Evolutionary conservation across 2,888 invertebrate genomes (phyloP).

Genomic region (Serripes groenlandicus): DNA sequence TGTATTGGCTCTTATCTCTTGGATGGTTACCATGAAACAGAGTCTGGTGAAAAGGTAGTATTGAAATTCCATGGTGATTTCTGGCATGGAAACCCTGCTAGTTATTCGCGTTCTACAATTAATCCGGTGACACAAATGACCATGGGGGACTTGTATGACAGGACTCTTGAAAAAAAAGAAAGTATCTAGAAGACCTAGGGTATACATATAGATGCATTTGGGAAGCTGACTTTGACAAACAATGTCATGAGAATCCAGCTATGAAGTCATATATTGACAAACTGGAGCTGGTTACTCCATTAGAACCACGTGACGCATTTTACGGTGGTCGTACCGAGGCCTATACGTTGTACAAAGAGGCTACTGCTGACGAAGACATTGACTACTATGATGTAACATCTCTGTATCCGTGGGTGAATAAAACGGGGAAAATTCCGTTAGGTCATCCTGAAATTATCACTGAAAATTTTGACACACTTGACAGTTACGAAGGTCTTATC

Average conservation of each 20-base stretch:
- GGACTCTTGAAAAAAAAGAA: slow-evolving; percentile 42
- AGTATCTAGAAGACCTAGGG: slow-evolving; percentile 44
- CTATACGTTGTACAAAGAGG: slow-evolving; percentile 68
- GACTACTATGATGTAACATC: slow-evolving; percentile 71
- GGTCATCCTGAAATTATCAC: slow-evolving; percentile 70
- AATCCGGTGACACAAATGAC: slow-evolving; percentile 45
- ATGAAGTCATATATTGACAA: slow-evolving; percentile 52
- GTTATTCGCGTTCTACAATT: slow-evolving; percentile 38
- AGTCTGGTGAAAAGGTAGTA: slow-evolving; percentile 38
- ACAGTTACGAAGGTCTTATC: slow-evolving; percentile 73
- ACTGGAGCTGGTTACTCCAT: slow-evolving; percentile 46
- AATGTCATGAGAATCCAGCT: slow-evolving; percentile 41
- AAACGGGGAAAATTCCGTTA: slow-evolving; percentile 69
- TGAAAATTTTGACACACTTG: slow-evolving; percentile 64
- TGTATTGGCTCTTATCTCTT: slow-evolving; percentile 51
- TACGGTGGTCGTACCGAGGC: slow-evolving; percentile 76
- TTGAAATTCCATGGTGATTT: slow-evolving; percentile 61
- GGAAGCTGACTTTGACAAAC: slow-evolving; percentile 69
- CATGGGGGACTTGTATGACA: slow-evolving; percentile 53
- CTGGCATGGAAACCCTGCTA: slow-evolving; percentile 52
- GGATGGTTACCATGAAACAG: slow-evolving; percentile 50
- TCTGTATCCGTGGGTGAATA: slow-evolving; percentile 77
- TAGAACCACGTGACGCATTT: slow-evolving; percentile 76
- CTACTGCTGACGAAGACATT: slow-evolving; percentile 57
- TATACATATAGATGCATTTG: slow-evolving; percentile 64